Conservation (phyloP, 2,113 vertebrate species). For the Hemibagrus wyckioides region DNA sequence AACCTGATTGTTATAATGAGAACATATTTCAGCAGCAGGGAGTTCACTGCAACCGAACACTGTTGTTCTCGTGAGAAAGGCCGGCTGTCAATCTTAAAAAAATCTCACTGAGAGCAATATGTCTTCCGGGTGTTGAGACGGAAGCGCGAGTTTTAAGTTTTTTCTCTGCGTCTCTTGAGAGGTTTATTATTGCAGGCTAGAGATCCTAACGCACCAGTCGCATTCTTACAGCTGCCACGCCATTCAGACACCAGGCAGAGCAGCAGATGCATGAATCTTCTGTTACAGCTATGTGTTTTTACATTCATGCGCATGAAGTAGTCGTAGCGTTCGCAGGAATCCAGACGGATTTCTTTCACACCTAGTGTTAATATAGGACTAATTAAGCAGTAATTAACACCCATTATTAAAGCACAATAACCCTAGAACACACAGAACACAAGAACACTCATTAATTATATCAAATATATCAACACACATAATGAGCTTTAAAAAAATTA, state of each 20-base stretch:
- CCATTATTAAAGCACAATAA: no score
- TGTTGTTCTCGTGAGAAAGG: conserved; percentile 27
- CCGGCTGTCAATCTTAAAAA: conserved; percentile 33
- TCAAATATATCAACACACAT: neutral
- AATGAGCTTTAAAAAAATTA: neutral
- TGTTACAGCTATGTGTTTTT: neutral
- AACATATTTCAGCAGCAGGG: conserved; percentile 38
- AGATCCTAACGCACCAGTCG: conserved; percentile 27
- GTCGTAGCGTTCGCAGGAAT: neutral
- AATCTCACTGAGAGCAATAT: conserved; percentile 35
- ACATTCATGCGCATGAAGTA: neutral
- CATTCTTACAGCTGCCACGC: conserved; percentile 28
- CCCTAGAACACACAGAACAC: no score
- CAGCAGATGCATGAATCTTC: neutral
- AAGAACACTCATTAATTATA: no score
- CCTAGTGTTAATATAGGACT: neutral
- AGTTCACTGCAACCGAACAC: conserved; percentile 21
- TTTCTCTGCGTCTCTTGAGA: conserved; percentile 38
- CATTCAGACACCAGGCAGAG: neutral
- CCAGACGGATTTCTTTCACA: neutral
- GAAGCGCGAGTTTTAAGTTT: conserved; percentile 41
- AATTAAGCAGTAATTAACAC: no score
- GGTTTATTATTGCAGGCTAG: conserved; percentile 40
- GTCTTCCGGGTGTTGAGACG: conserved; percentile 34
- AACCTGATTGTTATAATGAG: conserved; percentile 48